These are phyloP conservation scores for Cebus imitator DNA, from an alignment of 2,113 vertebrate genomes.

Conservation along the genomic window DNA sequence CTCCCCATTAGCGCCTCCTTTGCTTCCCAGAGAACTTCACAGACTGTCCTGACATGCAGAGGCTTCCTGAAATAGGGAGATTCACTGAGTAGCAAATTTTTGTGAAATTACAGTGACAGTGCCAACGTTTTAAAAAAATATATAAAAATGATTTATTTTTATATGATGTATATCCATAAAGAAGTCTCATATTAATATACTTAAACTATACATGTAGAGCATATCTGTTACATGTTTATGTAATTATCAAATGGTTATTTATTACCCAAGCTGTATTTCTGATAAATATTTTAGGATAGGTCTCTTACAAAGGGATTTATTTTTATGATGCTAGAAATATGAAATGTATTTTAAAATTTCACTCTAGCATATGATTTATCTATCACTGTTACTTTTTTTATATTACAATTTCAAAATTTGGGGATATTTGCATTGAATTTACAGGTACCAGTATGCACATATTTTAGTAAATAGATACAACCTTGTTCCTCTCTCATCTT, in stretches of 20 bases:
- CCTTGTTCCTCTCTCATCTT: too few relatives aligned
- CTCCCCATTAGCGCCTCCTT: background rate
- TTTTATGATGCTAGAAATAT: background rate
- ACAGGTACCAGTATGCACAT: fast-evolving
- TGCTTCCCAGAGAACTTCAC: background rate
- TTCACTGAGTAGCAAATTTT: fast-evolving
- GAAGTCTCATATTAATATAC: background rate
- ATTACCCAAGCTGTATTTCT: slow-evolving; percentile 35
- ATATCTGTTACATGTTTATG: background rate
- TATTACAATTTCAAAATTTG: background rate
- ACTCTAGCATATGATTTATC: background rate
- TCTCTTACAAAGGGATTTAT: background rate
- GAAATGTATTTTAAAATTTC: slow-evolving; percentile 44
- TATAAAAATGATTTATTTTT: background rate
- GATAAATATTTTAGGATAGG: slow-evolving; percentile 5
- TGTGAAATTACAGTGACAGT: background rate
- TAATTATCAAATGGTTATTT: slow-evolving; percentile 19
- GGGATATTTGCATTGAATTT: background rate
- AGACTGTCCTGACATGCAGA: fast-evolving
- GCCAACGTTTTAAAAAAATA: background rate
- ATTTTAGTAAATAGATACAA: background rate
- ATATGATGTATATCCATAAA: background rate
- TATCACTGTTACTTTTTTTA: background rate
- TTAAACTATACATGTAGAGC: background rate
- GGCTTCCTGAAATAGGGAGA: background rate